A percentile compares a stretch with the other conserved stretches of the same genome.
Evolutionary conservation across 1,140 invertebrate species (phyloP).

Genomic region (Drosophila pseudoananassae): DNA sequence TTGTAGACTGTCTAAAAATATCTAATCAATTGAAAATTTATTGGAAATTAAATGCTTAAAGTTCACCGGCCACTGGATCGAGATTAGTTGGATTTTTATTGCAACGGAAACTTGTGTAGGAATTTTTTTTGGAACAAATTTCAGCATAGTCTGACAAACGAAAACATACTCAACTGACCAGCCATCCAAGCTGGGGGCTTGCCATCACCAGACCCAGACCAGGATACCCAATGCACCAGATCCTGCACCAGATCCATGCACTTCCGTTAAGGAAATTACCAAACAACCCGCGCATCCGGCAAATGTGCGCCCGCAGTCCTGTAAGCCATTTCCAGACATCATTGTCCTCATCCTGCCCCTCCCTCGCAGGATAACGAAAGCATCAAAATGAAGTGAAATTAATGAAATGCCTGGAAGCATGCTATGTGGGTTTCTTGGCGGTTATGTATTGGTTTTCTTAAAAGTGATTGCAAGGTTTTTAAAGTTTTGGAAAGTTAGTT

Average conservation of each 20-base stretch:
- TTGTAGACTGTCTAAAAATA: no score
- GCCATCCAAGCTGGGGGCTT: background rate
- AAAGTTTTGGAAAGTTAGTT: background rate
- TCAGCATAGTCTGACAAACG: constrained; percentile 11
- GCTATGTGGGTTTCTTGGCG: constrained; percentile 34
- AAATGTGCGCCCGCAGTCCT: constrained; percentile 70
- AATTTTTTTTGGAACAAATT: constrained; percentile 30
- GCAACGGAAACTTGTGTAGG: constrained; percentile 44
- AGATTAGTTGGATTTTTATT: constrained; percentile 27
- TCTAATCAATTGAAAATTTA: constrained; percentile 61
- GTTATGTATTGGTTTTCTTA: background rate
- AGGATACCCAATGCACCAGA: constrained; percentile 19
- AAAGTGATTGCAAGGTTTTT: constrained; percentile 1
- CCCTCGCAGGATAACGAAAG: constrained; percentile 35
- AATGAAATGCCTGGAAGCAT: constrained; percentile 74
- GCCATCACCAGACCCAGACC: background rate
- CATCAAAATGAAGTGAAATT: constrained; percentile 69
- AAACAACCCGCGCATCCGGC: constrained; percentile 79
- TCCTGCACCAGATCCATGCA: constrained; percentile 50
- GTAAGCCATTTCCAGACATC: constrained; percentile 41
- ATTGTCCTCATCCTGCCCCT: constrained; percentile 31
- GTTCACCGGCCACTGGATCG: constrained; percentile 1
- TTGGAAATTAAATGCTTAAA: constrained; percentile 31
- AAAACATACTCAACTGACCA: constrained; percentile 19
- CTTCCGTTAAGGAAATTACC: constrained; percentile 81